A percentile compares a stretch with the other conserved stretches of the same genome.
phyloP scores from a whole-genome alignment of 37 sponge, comb jelly and placozoan genomes.

The Haliclona indistincta region DNA sequence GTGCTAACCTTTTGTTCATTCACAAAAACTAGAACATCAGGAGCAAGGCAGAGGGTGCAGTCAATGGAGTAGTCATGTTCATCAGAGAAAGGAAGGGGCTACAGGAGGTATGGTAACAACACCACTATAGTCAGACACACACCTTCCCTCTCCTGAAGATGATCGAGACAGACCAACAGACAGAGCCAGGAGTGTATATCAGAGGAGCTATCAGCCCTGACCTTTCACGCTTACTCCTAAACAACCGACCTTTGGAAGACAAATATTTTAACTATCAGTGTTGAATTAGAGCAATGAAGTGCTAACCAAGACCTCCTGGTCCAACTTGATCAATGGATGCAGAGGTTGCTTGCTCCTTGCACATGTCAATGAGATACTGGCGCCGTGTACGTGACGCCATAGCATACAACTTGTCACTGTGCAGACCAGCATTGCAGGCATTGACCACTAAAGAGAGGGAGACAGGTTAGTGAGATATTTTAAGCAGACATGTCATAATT shows the following conservation, averaged over 20 bases:
- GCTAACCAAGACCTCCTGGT: slow-evolving; percentile 59
- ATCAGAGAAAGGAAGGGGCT: slow-evolving; percentile 73
- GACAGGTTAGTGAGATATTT: neutral
- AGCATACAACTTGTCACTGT: slow-evolving; percentile 68
- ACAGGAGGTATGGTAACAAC: neutral
- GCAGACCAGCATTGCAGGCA: slow-evolving; percentile 89
- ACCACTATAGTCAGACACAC: neutral
- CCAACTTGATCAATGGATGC: slow-evolving; percentile 61
- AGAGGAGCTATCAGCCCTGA: slow-evolving; percentile 21
- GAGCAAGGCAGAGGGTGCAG: slow-evolving; percentile 37
- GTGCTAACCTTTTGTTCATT: neutral
- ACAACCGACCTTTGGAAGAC: slow-evolving; percentile 2
- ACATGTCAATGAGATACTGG: slow-evolving; percentile 79
- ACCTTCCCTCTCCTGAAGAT: slow-evolving; percentile 39
- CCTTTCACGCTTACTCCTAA: slow-evolving; percentile 41
- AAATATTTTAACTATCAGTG: neutral
- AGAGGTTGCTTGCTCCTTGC: slow-evolving; percentile 27
- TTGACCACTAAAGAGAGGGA: slow-evolving; percentile 72
- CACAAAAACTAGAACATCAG: slow-evolving; percentile 48
- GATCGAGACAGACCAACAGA: slow-evolving; percentile 57
- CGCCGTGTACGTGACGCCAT: slow-evolving; percentile 86
- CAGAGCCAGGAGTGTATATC: slow-evolving; percentile 50
- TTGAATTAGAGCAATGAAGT: neutral
- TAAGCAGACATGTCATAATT: neutral
- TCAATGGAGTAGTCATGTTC: slow-evolving; percentile 46